phyloP scores from a whole-genome alignment of 2,797 vertebrate genomes.

The Parambassis ranga region DNA sequence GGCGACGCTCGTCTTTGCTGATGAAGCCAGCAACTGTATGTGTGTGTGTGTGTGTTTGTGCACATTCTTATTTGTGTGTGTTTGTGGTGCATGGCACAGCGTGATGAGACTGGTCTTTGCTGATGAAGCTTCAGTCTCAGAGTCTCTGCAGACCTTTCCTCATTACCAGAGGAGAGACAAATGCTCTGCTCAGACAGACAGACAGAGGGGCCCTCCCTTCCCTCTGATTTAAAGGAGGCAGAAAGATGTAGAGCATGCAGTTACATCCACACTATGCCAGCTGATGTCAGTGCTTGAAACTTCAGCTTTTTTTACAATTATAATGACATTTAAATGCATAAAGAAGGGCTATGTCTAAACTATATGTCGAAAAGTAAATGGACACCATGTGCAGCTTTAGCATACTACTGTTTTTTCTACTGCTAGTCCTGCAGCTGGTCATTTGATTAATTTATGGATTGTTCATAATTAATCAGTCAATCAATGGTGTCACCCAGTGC shows the following conservation, averaged over 20 bases:
- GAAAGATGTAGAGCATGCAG: constrained; percentile 1
- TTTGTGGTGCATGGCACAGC: constrained; percentile 40
- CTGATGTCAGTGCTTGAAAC: not conserved
- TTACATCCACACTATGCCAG: not conserved
- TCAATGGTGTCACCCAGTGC: too few relatives aligned
- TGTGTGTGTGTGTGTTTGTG: not conserved
- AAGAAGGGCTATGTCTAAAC: too few relatives aligned
- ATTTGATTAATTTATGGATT: too few relatives aligned
- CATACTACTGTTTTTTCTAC: too few relatives aligned
- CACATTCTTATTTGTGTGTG: constrained; percentile 9
- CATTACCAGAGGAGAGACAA: constrained; percentile 69
- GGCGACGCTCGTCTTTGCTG: constrained; percentile 55
- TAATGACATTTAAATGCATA: too few relatives aligned
- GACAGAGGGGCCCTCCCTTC: not conserved
- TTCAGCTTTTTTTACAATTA: not conserved
- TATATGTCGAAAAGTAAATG: too few relatives aligned
- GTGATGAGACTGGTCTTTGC: constrained; percentile 65
- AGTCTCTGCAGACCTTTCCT: constrained; percentile 71
- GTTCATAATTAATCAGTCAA: too few relatives aligned
- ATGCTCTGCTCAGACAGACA: constrained; percentile 24
- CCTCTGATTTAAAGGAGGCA: constrained; percentile 1
- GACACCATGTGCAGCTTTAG: too few relatives aligned
- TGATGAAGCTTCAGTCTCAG: constrained; percentile 64
- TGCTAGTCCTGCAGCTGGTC: too few relatives aligned
- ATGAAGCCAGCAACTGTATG: constrained; percentile 33